Evolutionary conservation across 2,888 invertebrate species (phyloP), one percentile per base, ranked within the genome.

Genomic region (Dione vanillae): DNA sequence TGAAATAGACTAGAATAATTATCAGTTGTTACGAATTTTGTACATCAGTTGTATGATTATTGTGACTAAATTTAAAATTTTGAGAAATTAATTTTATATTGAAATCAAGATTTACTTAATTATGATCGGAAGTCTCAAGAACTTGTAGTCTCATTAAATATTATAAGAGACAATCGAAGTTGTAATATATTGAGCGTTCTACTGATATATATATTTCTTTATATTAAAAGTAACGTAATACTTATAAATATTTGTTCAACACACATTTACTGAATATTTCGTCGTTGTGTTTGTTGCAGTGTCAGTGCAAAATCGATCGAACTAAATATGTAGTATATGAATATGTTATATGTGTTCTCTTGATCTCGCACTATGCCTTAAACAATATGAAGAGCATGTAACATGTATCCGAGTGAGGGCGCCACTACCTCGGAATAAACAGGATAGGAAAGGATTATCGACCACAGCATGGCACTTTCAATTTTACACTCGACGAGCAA

Each of bases 241-340:
- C 47, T 71, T 64, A 65, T 40, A 56, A 56, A 74, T 27, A 78
- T 70, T 58, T 71, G 73, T 77, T 72, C 54, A 72, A 52, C 81
- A 74, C 79, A 79, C 51, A 67, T 64, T 64, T 78, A 78, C 75
- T 80, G 77, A 80, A 75, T 79, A 79, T 74, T 76, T 79, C 78
- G 79, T 80, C 79, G 78, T 77, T 75, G 85, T 88, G 88, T 90
- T 86, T 90, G 82, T 82, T 84, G 89, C 90, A 92, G 91, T 92
- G 89, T 92, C 94, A 94, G 95, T 94, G 95, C 95, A 95, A 95
- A 94, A 95, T 95, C 94, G 94, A 93, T 91, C 90, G 85, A 88
- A 86, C 89, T 89, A 90, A 88, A 87, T 83, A 83, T 89, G 87
- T 88, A 79, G 81, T 80, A 81, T 78, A 82, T 78, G 79, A 82